These are phyloP conservation scores for Parnassius mnemosyne DNA, from an alignment of 2,888 invertebrate species.

Conservation along the genomic window DNA sequence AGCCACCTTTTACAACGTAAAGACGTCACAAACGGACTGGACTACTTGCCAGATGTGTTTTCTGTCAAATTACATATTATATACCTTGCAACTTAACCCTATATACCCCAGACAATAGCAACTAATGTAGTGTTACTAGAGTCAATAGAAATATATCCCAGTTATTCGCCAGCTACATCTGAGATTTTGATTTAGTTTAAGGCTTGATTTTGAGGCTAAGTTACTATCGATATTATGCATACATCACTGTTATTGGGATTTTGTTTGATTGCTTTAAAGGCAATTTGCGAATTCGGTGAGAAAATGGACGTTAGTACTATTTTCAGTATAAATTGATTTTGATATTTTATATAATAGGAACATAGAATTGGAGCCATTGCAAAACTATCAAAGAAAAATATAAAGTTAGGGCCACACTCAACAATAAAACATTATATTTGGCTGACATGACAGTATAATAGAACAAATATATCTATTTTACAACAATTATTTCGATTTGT, in stretches of 20 bases:
- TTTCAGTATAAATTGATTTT: background rate
- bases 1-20: background rate
- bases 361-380: slow-evolving; percentile 6
- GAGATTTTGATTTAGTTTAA: slow-evolving; percentile 2
- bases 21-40: slow-evolving; percentile 3
- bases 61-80: background rate
- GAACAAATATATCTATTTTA: no score
- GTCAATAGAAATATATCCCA: background rate
- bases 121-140: background rate
- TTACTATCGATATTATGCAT: background rate
- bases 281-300: slow-evolving; percentile 1
- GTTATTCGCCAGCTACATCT: background rate
- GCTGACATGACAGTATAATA: no score
- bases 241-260: background rate
- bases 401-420: background rate
- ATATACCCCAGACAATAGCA: slow-evolving; percentile 1
- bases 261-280: slow-evolving; percentile 1
- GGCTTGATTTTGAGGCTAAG: slow-evolving; percentile 13
- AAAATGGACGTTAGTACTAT: background rate
- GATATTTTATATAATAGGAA: background rate
- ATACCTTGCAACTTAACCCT: background rate
- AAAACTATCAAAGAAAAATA: slow-evolving; percentile 6
- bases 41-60: background rate
- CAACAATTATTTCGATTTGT: no score
- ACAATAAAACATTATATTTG: background rate